Base-by-base conservation (phyloP, 2,797 vertebrate genomes). In the Galaxias olidus region DNA sequence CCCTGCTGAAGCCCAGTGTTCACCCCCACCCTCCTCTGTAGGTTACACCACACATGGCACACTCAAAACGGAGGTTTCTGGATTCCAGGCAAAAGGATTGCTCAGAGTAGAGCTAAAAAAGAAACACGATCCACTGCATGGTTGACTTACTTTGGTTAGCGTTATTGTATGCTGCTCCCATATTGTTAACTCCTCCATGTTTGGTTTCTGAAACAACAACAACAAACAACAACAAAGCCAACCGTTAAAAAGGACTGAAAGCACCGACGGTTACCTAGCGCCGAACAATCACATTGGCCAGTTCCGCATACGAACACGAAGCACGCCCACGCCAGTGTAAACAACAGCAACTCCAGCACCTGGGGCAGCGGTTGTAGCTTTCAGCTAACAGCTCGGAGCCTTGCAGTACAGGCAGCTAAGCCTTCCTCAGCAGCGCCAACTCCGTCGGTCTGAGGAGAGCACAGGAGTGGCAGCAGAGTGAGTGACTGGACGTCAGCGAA, bases 91-190 rank as follows among this genome's bases (percentile, higher is more conserved):
- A 9, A 17, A 53, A 59, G 1, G 11, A 1, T 6, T 10, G 19
- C 4, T 19, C 13, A 0, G 12, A 44, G 42, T 1, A 12, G 17
- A 4, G 53, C 11, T 40, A 1, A 49, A n/a, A 15, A 42, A 10
- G n/a, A 15, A 66, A 14, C 41, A 41, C 9, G 1, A 53, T 7
- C 30, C 18, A 49, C 6, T 10, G 17, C 48, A 59, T 51, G 2
- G 20, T 4, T 1, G 14, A 84, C 92, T 93, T 87, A 96, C 96
- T 90, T 93, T 95, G 87, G 51, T 90, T 15, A 99, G 77, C 0
- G 93, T 96, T 80, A 96, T 91, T 0, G 96, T 98, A 58, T 98
- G 92, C 84, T 98, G 96, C 82, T 99, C 96, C 97, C 96, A 98
- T 90, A 99, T 97, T 20, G 88, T 90, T 89, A 98, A 87, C 77